Percentiles rank a stretch among this genome's conserved stretches.
Conservation (phyloP, 2,113 vertebrate species). For the Hemiscyllium ocellatum region DNA sequence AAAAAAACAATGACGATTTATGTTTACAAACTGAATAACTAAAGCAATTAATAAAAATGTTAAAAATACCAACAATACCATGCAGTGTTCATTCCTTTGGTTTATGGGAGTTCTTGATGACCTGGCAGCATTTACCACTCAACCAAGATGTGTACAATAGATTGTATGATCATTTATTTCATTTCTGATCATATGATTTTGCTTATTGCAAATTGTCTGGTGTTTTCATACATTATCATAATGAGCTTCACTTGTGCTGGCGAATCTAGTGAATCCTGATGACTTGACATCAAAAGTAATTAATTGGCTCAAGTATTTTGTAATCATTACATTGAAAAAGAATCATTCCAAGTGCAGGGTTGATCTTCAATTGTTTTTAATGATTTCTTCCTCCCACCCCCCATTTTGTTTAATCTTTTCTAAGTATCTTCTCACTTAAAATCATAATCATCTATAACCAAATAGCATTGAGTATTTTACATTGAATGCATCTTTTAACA, state of each 20-base stretch:
- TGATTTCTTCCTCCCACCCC: neutral
- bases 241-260: too few species aligned
- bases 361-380: neutral
- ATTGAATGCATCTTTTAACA: neutral
- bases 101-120: neutral
- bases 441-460: neutral
- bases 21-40: neutral
- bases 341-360: neutral
- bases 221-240: neutral
- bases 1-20: neutral
- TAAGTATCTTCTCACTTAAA: neutral
- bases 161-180: neutral
- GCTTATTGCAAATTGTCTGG: neutral
- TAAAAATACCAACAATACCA: neutral
- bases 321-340: neutral
- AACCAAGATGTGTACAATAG: neutral
- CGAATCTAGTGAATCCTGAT: too few species aligned
- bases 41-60: neutral
- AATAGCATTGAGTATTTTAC: neutral
- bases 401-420: neutral
- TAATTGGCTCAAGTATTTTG: neutral
- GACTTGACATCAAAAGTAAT: neutral
- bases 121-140: neutral
- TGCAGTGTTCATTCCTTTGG: neutral
- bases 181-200: neutral